Percentiles rank a stretch among this genome's conserved stretches.
These are phyloP conservation scores for Epirrhoe alternata DNA, from an alignment of 2,888 invertebrate species.

Conservation along the genomic window DNA sequence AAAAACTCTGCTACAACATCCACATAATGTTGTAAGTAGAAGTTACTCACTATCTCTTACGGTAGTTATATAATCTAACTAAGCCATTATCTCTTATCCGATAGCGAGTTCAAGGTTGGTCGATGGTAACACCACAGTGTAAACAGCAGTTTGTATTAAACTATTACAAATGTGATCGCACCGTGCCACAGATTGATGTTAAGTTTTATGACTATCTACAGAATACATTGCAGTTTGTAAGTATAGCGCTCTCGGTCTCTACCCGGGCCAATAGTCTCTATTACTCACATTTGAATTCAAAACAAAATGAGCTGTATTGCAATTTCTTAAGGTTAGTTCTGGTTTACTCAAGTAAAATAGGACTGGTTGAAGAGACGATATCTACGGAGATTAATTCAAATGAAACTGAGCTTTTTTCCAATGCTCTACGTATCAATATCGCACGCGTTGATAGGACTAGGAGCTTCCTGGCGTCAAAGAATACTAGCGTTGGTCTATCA, in stretches of 20 bases:
- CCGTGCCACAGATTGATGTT: slow-evolving; percentile 4
- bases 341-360: not conserved
- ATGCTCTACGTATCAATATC: not conserved
- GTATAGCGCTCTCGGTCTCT: slow-evolving; percentile 8
- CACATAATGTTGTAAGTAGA: no score
- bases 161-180: slow-evolving; percentile 2
- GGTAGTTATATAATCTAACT: slow-evolving; percentile 13
- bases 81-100: slow-evolving; percentile 59
- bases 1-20: no score
- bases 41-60: not conserved
- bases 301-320: slow-evolving; percentile 9
- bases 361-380: not conserved
- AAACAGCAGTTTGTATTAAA: slow-evolving; percentile 9
- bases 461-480: not conserved
- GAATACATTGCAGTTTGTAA: slow-evolving; percentile 13
- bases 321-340: not conserved
- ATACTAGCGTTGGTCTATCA: not conserved
- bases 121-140: slow-evolving; percentile 54
- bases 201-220: slow-evolving; percentile 2
- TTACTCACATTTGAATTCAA: not conserved
- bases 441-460: not conserved
- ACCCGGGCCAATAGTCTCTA: slow-evolving; percentile 9
- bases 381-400: not conserved
- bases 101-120: slow-evolving; percentile 80
- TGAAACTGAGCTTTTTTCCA: not conserved